Base-by-base conservation (phyloP, 2,888 invertebrate genomes). In the Scaptomyza caliginosa region DNA sequence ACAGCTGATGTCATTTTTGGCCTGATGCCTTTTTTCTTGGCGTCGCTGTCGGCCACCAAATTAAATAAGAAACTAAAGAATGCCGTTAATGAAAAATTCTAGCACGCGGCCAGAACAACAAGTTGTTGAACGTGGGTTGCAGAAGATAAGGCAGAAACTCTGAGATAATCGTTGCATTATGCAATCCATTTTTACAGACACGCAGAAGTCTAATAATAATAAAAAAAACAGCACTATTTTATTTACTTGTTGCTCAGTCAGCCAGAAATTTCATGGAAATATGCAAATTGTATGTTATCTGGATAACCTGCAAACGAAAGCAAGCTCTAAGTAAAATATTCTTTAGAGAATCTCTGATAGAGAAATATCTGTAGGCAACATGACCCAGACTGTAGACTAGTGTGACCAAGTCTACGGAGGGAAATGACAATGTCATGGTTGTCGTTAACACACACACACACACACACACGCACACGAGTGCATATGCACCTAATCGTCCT, bases 31-130 rank as follows among this genome's bases (percentile, higher is more conserved):
- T 63, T 48, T 57, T 49, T 54, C 50, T 32, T 32, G 34, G 16
- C 34, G 13, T 6, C 2, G 32, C 13, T 26, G 68, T 1, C 48
- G 30, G 11, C 30, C 23, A 42, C 30, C 67, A 78, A 86, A 83
- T 86, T 71, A 74, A 86, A 70, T 75, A 70, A 80, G 73, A 36
- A 16, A 16, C 8, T 8, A 17, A 26, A 4, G 30, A n/a, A n/a
- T 1, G n/a, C 3, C 64, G 56, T 76, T 65, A 42, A 81, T 81
- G 78, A 34, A 84, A 75, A 81, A 86, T 81, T 84, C 85, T 69
- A 69, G 36, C 81, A 83, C 64, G 84, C 66, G 65, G 65, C 65
- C 67, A 36, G 19, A 36, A 21, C 48, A 62, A 62, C 49, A 49
- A 63, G 19, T 13, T 32, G 7, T 16, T 34, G 8, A 34, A 34